Evolutionary conservation across 2,113 vertebrate species (phyloP).

Genomic region (Psilopogon haemacephalus): DNA sequence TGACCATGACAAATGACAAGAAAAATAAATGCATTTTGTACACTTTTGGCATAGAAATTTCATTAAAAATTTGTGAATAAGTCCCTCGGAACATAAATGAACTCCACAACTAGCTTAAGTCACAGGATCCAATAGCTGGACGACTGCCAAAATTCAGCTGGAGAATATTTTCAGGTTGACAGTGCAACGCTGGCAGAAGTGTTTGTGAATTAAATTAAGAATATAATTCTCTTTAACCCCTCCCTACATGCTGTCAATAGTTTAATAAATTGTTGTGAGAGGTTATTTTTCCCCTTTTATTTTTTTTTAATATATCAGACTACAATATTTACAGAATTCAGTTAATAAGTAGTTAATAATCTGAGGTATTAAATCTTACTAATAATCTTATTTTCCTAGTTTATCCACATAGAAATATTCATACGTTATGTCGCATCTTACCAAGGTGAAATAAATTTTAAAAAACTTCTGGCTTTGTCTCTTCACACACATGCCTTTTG

Average conservation of each 20-base stretch:
- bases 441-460: neutral
- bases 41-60: neutral
- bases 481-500: accelerated
- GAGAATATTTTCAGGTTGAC: neutral
- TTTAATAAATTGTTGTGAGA: neutral
- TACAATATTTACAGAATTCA: neutral
- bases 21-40: slow-evolving; percentile 13
- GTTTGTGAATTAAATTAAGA: neutral
- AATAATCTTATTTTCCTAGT: neutral
- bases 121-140: neutral
- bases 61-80: slow-evolving; percentile 39
- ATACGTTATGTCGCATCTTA: neutral
- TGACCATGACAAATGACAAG: neutral
- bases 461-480: neutral
- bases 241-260: neutral
- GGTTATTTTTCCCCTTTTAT: neutral
- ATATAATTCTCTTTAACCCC: neutral
- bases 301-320: neutral
- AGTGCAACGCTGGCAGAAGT: neutral
- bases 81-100: neutral
- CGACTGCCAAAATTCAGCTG: slow-evolving; percentile 3
- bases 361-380: neutral
- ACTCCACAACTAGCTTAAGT: neutral
- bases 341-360: neutral
- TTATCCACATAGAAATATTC: neutral